These are phyloP conservation scores for Pseudopodoces humilis DNA, from an alignment of 2,113 vertebrate genomes.

Conservation along the genomic window DNA sequence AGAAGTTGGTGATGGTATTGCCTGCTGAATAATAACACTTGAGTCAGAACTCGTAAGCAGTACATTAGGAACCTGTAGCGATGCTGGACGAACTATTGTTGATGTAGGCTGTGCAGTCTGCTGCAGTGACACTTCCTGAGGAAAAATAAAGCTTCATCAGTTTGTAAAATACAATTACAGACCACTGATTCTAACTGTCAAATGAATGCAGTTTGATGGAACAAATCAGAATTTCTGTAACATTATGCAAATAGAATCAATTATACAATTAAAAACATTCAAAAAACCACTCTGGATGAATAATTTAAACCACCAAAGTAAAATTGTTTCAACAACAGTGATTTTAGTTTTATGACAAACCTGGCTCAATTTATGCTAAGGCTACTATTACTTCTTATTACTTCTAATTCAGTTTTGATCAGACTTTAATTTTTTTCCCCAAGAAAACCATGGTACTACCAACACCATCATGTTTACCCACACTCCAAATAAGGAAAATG, in stretches of 20 bases:
- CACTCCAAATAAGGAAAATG: not conserved
- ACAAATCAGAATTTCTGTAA: not conserved
- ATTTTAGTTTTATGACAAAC: not conserved
- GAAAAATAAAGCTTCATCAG: conserved; percentile 24
- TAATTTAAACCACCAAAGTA: not conserved
- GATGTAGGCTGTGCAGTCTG: conserved; percentile 93
- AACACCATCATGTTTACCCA: not conserved
- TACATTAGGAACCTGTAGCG: conserved; percentile 97
- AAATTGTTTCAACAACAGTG: not conserved
- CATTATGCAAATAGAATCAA: not conserved
- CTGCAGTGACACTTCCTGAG: conserved; percentile 92
- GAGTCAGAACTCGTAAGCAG: conserved; percentile 96
- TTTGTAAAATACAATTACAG: not conserved
- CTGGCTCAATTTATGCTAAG: not conserved
- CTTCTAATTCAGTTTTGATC: not conserved
- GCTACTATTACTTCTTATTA: not conserved
- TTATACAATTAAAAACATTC: not conserved
- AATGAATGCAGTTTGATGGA: not conserved
- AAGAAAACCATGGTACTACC: not conserved
- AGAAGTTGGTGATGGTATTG: conserved; percentile 96
- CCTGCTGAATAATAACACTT: conserved; percentile 98
- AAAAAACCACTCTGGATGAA: not conserved
- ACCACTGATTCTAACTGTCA: not conserved
- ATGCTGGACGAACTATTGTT: conserved; percentile 96
- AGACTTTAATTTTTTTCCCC: not conserved